Evolutionary conservation across 2,888 invertebrate genomes (phyloP).

Genomic region (Neoitamus cyanurus): DNA sequence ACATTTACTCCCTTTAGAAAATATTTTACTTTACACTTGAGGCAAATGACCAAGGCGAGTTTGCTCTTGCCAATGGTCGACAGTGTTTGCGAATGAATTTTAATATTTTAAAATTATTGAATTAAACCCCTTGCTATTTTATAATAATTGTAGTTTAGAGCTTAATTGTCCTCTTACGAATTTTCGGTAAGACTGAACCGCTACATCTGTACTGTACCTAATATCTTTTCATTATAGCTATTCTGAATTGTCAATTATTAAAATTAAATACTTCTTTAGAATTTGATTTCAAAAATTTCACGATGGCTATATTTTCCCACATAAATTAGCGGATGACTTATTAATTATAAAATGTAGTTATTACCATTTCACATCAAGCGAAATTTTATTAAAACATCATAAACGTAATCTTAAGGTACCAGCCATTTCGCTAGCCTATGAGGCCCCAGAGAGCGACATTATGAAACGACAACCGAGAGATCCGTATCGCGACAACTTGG

Average conservation of each 20-base stretch:
- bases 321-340: not conserved
- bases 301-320: conserved; percentile 5
- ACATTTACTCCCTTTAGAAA: not conserved
- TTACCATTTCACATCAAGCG: conserved; percentile 35
- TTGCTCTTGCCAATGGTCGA: not conserved
- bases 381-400: conserved; percentile 41
- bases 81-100: conserved; percentile 12
- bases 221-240: conserved; percentile 29
- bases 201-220: conserved; percentile 3
- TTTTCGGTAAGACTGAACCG: not conserved
- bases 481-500: conserved; percentile 98
- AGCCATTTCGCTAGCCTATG: conserved; percentile 99
- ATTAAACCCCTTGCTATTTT: conserved; percentile 14
- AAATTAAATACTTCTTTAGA: not conserved
- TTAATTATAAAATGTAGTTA: conserved; percentile 2
- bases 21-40: not conserved
- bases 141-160: conserved; percentile 30
- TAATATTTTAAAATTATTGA: conserved; percentile 4
- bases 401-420: conserved; percentile 79
- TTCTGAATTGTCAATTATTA: conserved; percentile 37
- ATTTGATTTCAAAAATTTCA: not conserved
- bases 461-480: conserved; percentile 99
- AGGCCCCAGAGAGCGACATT: conserved; percentile 98
- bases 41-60: not conserved
- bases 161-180: not conserved